A percentile compares a stretch with the other conserved stretches of the same genome.
These are phyloP conservation scores for Eristalis pertinax DNA, from an alignment of 2,888 invertebrate species.

Conservation along the genomic window DNA sequence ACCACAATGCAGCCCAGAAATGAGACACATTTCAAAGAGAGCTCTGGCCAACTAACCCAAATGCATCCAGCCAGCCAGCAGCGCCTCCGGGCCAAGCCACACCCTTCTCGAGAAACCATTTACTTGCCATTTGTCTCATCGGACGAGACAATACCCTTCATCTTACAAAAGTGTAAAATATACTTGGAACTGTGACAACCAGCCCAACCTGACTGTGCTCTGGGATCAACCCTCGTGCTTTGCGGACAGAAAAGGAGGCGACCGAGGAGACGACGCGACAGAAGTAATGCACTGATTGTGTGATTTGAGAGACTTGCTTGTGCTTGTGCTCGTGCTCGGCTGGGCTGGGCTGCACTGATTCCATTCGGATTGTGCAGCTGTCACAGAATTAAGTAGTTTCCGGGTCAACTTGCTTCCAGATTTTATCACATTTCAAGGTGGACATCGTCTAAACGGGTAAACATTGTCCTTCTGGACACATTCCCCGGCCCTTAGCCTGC, in stretches of 20 bases:
- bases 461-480: constrained; percentile 15
- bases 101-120: constrained; percentile 2
- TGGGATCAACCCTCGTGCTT: background rate
- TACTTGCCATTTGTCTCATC: constrained; percentile 27
- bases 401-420: constrained; percentile 23
- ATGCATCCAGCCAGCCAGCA: background rate
- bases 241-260: background rate
- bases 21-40: constrained; percentile 6
- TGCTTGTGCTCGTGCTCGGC: background rate
- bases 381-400: constrained; percentile 16
- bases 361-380: background rate
- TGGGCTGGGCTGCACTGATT: background rate
- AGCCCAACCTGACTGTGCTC: constrained; percentile 16
- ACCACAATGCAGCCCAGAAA: background rate
- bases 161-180: constrained; percentile 5
- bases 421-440: constrained; percentile 28
- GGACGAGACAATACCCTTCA: constrained; percentile 26
- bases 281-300: constrained; percentile 24
- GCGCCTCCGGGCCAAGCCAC: background rate
- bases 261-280: background rate
- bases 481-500: background rate
- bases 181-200: constrained; percentile 12
- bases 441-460: background rate
- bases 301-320: background rate
- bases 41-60: constrained; percentile 35